phyloP scores from a whole-genome alignment of 2,797 vertebrate species.

The Carduelis carduelis region DNA sequence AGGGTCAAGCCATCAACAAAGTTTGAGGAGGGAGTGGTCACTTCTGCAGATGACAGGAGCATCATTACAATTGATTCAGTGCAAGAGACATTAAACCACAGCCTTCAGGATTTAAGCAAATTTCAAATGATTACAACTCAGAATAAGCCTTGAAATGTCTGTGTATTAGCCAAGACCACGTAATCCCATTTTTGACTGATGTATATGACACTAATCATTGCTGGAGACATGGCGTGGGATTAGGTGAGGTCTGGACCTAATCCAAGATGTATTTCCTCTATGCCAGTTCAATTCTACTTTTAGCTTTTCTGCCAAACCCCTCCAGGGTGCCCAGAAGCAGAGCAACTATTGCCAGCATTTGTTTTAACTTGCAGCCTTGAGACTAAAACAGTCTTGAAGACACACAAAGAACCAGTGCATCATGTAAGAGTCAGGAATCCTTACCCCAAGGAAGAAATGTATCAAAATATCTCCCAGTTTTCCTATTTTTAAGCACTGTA shows the following conservation, averaged over 20 bases:
- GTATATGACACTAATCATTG: not conserved
- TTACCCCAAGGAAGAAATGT: not conserved
- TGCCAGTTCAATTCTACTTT: not conserved
- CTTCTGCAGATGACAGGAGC: not conserved
- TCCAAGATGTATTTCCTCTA: not conserved
- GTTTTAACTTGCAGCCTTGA: not conserved
- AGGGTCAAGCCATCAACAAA: not conserved
- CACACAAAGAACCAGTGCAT: not conserved
- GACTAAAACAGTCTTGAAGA: not conserved
- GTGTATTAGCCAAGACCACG: not conserved
- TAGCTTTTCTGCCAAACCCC: not conserved
- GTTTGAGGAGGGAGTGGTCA: not conserved
- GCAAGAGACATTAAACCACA: not conserved
- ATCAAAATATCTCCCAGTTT: not conserved
- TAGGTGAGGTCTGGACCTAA: not conserved
- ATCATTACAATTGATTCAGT: not conserved
- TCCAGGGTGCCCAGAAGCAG: not conserved
- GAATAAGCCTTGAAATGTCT: not conserved
- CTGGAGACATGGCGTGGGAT: not conserved
- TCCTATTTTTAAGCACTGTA: not conserved
- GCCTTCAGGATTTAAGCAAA: not conserved
- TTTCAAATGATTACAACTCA: not conserved
- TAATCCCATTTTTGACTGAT: not conserved
- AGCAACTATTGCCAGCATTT: not conserved
- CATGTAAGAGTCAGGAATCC: not conserved